These are phyloP conservation scores for Leptinotarsa undecemlineata DNA, from an alignment of 1,140 invertebrate species.

Conservation along the genomic window DNA sequence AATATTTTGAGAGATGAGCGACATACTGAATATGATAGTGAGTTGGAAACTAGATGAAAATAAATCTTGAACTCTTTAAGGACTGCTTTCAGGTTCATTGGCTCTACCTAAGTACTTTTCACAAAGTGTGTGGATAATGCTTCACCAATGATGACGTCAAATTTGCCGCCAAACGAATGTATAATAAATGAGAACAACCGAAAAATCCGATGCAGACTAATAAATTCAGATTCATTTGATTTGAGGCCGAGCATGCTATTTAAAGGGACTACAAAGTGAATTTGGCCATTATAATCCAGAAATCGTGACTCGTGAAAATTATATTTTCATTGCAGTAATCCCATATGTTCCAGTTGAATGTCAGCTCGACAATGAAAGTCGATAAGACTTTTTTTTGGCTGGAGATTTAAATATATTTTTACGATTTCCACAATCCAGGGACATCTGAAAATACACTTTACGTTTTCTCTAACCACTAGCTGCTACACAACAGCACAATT, in stretches of 20 bases:
- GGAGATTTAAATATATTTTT: neutral
- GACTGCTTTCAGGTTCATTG: too few relatives aligned
- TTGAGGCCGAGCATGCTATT: neutral
- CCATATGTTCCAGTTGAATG: neutral
- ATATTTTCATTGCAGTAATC: neutral
- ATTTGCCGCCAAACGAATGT: neutral
- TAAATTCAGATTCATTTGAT: neutral
- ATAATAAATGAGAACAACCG: neutral
- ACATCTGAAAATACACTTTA: slow-evolving; percentile 3
- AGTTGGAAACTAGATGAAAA: too few relatives aligned
- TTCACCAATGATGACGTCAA: neutral
- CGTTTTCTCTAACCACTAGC: slow-evolving; percentile 2
- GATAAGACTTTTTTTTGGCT: neutral
- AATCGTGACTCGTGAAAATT: neutral
- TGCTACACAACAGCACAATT: neutral
- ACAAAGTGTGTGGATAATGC: neutral
- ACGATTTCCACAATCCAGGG: neutral
- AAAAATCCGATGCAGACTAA: neutral
- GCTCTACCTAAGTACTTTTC: too few relatives aligned
- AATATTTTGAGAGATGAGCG: too few relatives aligned
- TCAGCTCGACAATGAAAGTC: neutral
- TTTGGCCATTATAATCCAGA: neutral
- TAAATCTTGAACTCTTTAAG: too few relatives aligned
- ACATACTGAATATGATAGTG: too few relatives aligned
- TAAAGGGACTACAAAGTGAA: neutral